Conservation (phyloP, 2,797 vertebrate species). For the Gallinago nigripennis region DNA sequence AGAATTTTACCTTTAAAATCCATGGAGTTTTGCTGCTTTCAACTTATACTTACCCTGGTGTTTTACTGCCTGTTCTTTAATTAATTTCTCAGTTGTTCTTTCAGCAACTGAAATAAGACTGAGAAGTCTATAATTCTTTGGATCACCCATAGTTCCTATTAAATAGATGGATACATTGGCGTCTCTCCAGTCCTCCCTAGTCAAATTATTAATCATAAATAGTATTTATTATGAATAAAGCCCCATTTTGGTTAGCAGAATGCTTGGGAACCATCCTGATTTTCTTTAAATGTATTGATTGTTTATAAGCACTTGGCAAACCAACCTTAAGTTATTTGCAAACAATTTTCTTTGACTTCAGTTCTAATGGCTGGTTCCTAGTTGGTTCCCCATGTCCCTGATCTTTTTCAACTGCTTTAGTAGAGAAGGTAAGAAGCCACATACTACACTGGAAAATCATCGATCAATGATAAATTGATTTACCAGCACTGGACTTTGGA, state of each 20-base stretch:
- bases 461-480: background rate
- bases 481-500: background rate
- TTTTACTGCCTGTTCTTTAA: conserved; percentile 3
- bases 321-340: background rate
- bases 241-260: conserved; percentile 35
- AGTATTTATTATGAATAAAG: conserved; percentile 51
- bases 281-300: conserved; percentile 27
- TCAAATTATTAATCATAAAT: conserved; percentile 54
- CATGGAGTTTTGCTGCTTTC: background rate
- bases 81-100: conserved; percentile 34
- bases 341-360: conserved; percentile 21
- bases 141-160: conserved; percentile 31
- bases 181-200: conserved; percentile 43
- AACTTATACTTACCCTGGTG: background rate
- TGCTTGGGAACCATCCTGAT: conserved; percentile 21
- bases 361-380: background rate
- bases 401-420: background rate
- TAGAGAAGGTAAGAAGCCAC: background rate
- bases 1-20: background rate
- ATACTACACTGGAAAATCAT: background rate
- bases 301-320: conserved; percentile 22
- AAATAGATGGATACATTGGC: conserved; percentile 60
- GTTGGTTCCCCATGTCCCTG: background rate
- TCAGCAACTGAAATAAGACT: conserved; percentile 16
- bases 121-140: conserved; percentile 18